Evolutionary conservation across 2,113 vertebrate species (phyloP), one percentile per base, ranked within the genome.

Genomic region (Rousettus leschenaultii): DNA sequence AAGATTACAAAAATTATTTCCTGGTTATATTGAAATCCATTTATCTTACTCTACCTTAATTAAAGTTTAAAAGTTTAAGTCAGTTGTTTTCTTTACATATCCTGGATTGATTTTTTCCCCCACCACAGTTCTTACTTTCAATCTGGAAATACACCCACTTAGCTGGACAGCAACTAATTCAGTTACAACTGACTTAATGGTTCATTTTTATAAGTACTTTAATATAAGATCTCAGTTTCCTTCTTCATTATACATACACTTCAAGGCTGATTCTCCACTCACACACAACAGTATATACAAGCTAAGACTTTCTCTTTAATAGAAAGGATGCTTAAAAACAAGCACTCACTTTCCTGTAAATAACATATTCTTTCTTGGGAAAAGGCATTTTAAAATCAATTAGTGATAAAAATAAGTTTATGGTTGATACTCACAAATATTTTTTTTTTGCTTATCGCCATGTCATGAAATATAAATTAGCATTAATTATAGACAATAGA

Each of bases 391-490:
- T 13, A 85, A 95, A 96, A 86, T 86, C 59, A 89, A 65, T 57
- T 45, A 66, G 3, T 43, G 28, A 61, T 59, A 45, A 95, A 89
- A 94, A 79, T 51, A 66, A 61, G 35, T 85, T 80, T 84, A 89
- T 65, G 22, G 43, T 66, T 90, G 45, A 85, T 61, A 66, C 7
- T 26, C 48, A 89, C 15, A 89, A 93, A 13, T 89, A 43, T 24
- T 82, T 75, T 92, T 63, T 79, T 82, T 71, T 88, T 77, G 4
- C n/a, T 95, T 86, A 90, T 91, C 22, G 66, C 14, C n/a, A 66
- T 79, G 35, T 82, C 61, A 97, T 83, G 86, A 95, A 77, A 94
- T 89, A 33, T 43, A 96, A 90, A 90, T 93, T 77, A 91, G 7
- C 78, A 92, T 75, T 84, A 79, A 86, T 28, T 77, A 73, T 6